These are phyloP conservation scores for Butorides virescens DNA, from an alignment of 2,113 vertebrate species.

Conservation along the genomic window DNA sequence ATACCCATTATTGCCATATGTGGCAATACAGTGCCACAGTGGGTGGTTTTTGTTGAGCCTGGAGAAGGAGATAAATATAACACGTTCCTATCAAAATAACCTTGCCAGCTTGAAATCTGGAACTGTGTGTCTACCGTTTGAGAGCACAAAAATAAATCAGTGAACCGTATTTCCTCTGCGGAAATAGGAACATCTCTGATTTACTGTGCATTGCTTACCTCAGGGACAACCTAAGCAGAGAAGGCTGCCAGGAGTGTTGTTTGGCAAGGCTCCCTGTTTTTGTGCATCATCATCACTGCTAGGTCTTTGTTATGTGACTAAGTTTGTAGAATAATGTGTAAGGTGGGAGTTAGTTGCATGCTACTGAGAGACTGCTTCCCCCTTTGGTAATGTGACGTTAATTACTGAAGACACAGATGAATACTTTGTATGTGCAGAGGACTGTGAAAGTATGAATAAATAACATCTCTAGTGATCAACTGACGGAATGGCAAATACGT, in stretches of 20 bases:
- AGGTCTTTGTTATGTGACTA: not conserved
- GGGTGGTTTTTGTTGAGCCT: not conserved
- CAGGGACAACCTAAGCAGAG: not conserved
- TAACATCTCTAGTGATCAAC: not conserved
- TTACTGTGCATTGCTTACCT: not conserved
- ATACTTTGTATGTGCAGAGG: not conserved
- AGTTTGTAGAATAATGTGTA: not conserved
- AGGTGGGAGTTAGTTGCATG: not conserved
- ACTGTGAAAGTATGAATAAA: not conserved
- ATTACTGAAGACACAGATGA: slow-evolving; percentile 37
- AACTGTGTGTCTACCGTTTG: not conserved
- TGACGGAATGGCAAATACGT: slow-evolving; percentile 3
- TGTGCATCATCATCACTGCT: not conserved
- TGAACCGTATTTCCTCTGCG: not conserved
- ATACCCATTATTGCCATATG: not conserved
- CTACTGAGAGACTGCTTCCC: not conserved
- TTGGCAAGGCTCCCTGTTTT: not conserved
- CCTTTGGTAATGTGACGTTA: slow-evolving; percentile 17
- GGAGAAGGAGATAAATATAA: not conserved
- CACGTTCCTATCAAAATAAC: not conserved
- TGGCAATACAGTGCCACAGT: no score
- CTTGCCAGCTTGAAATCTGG: not conserved
- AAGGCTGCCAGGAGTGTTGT: not conserved
- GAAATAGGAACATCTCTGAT: not conserved
- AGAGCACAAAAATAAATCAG: not conserved